Conservation (phyloP, 2,888 invertebrate species). For the Drosophila anomalata region DNA sequence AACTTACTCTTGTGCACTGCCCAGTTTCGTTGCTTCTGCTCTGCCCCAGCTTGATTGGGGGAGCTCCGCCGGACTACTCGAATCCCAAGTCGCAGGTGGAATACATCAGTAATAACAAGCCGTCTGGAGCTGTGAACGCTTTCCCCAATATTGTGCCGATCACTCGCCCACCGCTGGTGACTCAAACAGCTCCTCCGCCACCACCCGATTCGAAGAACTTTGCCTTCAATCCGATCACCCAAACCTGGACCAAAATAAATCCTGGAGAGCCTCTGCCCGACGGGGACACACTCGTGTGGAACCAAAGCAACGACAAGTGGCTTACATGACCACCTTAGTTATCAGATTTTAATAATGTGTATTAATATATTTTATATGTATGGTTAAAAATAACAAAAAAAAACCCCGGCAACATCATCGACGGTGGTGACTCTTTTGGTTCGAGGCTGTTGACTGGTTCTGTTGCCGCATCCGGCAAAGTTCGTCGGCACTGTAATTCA, state of each 20-base stretch:
- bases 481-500: slow-evolving; percentile 79
- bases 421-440: slow-evolving; percentile 50
- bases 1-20: neutral
- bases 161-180: slow-evolving; percentile 60
- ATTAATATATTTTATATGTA: slow-evolving; percentile 7
- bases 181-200: slow-evolving; percentile 68
- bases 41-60: slow-evolving; percentile 11
- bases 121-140: slow-evolving; percentile 10
- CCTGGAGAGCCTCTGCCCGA: slow-evolving; percentile 68
- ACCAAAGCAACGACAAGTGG: slow-evolving; percentile 82
- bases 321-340: slow-evolving; percentile 58
- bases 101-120: slow-evolving; percentile 61
- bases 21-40: slow-evolving; percentile 43
- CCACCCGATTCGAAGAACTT: slow-evolving; percentile 75
- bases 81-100: slow-evolving; percentile 82
- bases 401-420: slow-evolving; percentile 38
- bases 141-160: slow-evolving; percentile 65
- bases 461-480: slow-evolving; percentile 77
- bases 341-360: neutral
- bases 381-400: neutral
- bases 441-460: slow-evolving; percentile 14
- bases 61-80: slow-evolving; percentile 47
- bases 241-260: slow-evolving; percentile 74
- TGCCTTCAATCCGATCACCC: slow-evolving; percentile 66
- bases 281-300: slow-evolving; percentile 77